A percentile compares a stretch with the other conserved stretches of the same genome.
phyloP scores from a whole-genome alignment of 2,888 invertebrate genomes.

The Dasypolia templi region DNA sequence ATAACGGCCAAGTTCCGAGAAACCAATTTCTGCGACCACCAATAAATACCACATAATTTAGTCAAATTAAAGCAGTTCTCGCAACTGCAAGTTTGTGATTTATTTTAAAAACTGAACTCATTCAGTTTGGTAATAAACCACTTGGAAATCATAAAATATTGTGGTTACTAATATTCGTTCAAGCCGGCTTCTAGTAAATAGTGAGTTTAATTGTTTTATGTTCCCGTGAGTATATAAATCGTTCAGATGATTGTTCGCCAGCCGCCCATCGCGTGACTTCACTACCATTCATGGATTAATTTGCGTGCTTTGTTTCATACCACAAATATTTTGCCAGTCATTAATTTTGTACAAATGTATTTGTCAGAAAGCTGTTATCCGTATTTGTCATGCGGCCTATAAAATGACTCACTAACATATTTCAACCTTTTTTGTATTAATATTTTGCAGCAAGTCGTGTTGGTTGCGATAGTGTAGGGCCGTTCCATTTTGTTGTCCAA shows the following conservation, averaged over 20 bases:
- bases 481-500: slow-evolving; percentile 39
- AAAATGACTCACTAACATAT: slow-evolving; percentile 13
- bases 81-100: slow-evolving; percentile 29
- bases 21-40: slow-evolving; percentile 38
- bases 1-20: slow-evolving; percentile 39
- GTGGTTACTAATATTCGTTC: slow-evolving; percentile 27
- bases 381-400: slow-evolving; percentile 32
- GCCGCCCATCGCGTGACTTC: slow-evolving; percentile 53
- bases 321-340: slow-evolving; percentile 51
- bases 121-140: slow-evolving; percentile 26
- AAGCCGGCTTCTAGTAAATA: slow-evolving; percentile 18
- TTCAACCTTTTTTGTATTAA: slow-evolving; percentile 12
- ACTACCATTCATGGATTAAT: slow-evolving; percentile 53
- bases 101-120: slow-evolving; percentile 39
- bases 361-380: slow-evolving; percentile 35
- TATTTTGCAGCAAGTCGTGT: slow-evolving; percentile 16
- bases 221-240: slow-evolving; percentile 22
- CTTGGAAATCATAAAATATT: slow-evolving; percentile 27
- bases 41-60: slow-evolving; percentile 41
- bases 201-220: slow-evolving; percentile 39
- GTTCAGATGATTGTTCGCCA: slow-evolving; percentile 42
- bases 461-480: slow-evolving; percentile 12
- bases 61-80: slow-evolving; percentile 39
- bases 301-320: slow-evolving; percentile 57
- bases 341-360: slow-evolving; percentile 54